Percentiles rank a stretch among this genome's conserved stretches.
phyloP scores from a whole-genome alignment of 2,113 vertebrate genomes.

The Lipotes vexillifer region DNA sequence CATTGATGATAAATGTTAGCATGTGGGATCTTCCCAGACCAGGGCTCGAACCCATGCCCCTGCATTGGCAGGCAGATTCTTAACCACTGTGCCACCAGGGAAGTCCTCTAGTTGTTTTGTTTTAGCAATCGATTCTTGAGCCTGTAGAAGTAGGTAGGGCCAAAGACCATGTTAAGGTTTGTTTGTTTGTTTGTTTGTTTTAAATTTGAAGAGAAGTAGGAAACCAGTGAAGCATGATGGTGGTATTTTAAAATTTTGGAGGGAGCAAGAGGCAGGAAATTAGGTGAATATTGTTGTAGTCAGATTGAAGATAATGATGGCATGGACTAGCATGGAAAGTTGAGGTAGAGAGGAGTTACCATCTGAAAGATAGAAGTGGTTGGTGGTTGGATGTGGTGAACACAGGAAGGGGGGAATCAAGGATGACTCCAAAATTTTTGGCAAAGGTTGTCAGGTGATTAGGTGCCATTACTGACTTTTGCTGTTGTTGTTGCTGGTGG shows the following conservation, averaged over 20 bases:
- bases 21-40: too few relatives aligned
- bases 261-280: background rate
- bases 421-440: background rate
- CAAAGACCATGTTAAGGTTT: background rate
- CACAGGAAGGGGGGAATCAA: background rate
- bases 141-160: background rate
- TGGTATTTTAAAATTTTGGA: background rate
- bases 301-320: background rate
- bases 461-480: background rate
- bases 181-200: background rate
- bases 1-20: background rate
- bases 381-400: background rate
- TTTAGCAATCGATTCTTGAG: background rate
- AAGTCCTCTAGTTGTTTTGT: background rate
- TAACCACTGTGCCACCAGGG: too few relatives aligned
- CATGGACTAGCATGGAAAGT: background rate
- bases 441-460: background rate
- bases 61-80: too few relatives aligned
- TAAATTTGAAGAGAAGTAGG: background rate
- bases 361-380: background rate
- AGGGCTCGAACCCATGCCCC: too few relatives aligned
- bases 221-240: background rate
- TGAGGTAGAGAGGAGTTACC: background rate
- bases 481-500: background rate
- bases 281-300: background rate